These are phyloP conservation scores for Arenaria interpres DNA, from an alignment of 2,113 vertebrate genomes.

Conservation along the genomic window DNA sequence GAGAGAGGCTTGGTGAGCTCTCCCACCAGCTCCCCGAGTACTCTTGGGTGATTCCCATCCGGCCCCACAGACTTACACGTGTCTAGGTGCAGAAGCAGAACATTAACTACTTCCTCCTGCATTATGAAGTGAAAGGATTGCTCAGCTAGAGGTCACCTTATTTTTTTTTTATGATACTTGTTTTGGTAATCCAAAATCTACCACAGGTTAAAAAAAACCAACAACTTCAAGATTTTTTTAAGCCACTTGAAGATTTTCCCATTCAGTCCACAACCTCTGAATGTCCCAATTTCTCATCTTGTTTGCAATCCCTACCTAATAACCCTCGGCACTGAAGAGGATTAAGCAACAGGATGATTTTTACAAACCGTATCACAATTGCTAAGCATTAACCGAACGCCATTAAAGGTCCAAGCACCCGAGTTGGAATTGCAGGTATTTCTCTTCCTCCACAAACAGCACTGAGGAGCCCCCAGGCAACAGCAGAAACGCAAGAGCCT, in stretches of 20 bases:
- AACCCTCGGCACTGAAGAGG: neutral
- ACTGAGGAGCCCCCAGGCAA: neutral
- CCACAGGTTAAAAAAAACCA: neutral
- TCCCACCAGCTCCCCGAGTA: too few species aligned
- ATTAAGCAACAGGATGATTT: slow-evolving; percentile 30
- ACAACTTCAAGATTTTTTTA: neutral
- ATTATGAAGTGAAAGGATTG: neutral
- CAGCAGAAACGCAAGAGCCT: neutral
- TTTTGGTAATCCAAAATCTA: neutral
- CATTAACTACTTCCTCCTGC: too few species aligned
- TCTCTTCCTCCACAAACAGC: neutral
- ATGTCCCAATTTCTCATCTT: neutral
- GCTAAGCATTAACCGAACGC: neutral
- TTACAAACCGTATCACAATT: neutral
- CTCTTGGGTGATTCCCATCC: too few species aligned
- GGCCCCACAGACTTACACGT: too few species aligned
- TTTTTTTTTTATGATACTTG: neutral
- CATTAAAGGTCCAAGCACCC: neutral
- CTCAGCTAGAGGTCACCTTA: neutral
- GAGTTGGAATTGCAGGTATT: neutral
- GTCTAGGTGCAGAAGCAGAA: too few species aligned
- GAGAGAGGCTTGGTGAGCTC: too few species aligned
- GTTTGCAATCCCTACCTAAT: neutral
- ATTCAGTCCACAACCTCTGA: neutral
- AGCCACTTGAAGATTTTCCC: neutral